phyloP scores from a whole-genome alignment of 2,113 vertebrate species.

The Cranoglanis bouderius region DNA sequence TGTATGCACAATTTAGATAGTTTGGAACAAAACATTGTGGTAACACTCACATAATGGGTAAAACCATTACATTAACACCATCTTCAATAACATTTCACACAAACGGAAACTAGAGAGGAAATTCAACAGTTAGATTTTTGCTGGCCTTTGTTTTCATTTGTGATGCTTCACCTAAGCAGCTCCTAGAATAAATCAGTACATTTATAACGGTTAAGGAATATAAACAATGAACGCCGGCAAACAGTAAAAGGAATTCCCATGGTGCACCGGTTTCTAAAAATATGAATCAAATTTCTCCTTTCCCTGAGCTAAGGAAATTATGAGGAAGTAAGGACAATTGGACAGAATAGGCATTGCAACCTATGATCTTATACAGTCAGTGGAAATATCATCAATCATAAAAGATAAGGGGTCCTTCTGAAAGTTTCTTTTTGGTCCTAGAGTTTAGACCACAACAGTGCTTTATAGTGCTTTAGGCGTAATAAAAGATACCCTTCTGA shows the following conservation, averaged over 20 bases:
- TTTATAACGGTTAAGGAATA: neutral
- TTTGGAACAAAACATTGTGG: neutral
- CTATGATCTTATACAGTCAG: neutral
- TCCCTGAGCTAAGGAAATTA: slow-evolving; percentile 44
- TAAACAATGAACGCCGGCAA: neutral
- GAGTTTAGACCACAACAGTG: neutral
- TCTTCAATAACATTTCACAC: neutral
- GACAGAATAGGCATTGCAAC: neutral
- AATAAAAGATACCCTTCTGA: neutral
- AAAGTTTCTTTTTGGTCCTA: slow-evolving; percentile 17
- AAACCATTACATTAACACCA: neutral
- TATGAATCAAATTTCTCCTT: neutral
- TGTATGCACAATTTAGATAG: slow-evolving; percentile 11
- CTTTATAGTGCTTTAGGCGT: neutral
- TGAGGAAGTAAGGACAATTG: neutral
- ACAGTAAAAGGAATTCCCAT: neutral
- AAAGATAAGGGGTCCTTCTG: slow-evolving; percentile 20
- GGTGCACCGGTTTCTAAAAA: neutral
- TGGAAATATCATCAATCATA: neutral
- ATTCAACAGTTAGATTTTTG: neutral
- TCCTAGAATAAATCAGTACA: neutral
- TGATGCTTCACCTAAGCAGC: neutral
- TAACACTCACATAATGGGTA: neutral
- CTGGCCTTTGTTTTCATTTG: neutral
- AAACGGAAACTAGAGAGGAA: neutral